A percentile compares a stretch with the other conserved stretches of the same genome.
Conservation (phyloP, 2,113 vertebrate genomes). For the Ciconia stormi region DNA sequence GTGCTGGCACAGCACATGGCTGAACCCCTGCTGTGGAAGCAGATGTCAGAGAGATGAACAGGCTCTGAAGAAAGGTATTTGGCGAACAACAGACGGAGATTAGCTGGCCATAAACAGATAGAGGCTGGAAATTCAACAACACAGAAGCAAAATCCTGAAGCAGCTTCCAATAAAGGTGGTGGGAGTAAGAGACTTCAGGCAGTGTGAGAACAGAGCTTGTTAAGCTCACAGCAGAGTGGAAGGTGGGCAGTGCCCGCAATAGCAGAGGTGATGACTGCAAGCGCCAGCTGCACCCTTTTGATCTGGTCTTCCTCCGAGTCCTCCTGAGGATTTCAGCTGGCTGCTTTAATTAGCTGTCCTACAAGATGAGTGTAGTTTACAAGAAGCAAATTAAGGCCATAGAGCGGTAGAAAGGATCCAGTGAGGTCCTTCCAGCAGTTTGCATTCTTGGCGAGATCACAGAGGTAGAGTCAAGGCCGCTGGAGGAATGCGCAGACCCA, state of each 20-base stretch:
- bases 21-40: neutral
- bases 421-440: neutral
- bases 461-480: neutral
- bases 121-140: neutral
- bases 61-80: slow-evolving; percentile 14
- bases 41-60: neutral
- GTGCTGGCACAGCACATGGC: neutral
- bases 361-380: neutral
- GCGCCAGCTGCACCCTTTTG: neutral
- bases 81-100: slow-evolving; percentile 14
- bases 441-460: neutral
- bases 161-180: slow-evolving; percentile 14
- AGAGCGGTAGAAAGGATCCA: neutral
- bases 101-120: neutral
- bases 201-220: neutral
- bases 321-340: neutral
- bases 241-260: neutral
- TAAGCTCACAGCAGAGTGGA: neutral
- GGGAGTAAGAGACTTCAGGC: neutral
- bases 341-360: neutral
- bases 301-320: neutral
- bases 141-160: neutral
- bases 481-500: neutral
- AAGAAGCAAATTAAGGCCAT: neutral
- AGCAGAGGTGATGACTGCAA: neutral